Base-by-base conservation (phyloP, 2,888 invertebrate genomes). In the Ichneumoninae sp. region DNA sequence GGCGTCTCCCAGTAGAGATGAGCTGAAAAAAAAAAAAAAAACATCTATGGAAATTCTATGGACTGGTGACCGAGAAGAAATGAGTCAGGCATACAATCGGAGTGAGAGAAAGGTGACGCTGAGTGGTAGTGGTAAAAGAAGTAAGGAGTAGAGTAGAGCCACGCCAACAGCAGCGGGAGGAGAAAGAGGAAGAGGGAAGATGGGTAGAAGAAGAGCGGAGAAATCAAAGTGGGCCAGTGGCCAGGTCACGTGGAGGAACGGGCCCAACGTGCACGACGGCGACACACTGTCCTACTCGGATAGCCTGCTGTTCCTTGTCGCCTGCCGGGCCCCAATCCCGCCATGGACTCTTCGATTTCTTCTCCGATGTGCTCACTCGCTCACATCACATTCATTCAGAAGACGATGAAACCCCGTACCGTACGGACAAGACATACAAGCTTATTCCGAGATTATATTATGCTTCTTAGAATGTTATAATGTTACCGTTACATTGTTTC, bases 221-320 rank as follows among this genome's bases (percentile, higher is more conserved):
- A 91, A 90, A 92, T 89, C 92, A 91, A 93, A 93, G 93, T 93
- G 92, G 93, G 93, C 89, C 93, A 93, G 91, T 91, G 92, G 91
- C 91, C 92, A 91, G 93, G 93, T 93, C 93, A 93, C 91, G 91
- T 91, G 91, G 91, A 91, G 91, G 93, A 91, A 93, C 92, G 91
- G 92, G 92, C 90, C 89, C 92, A 92, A 89, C 89, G 91, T 89
- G 89, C 91, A 91, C 91, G 92, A 91, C 92, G 91, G 89, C 93
- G 93, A 93, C 93, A 93, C 92, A 93, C 93, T 93, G 93, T 93
- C 93, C 93, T 93, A 93, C 93, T 93, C 93, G 85, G 83, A 92
- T 92, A 89, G 89, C 82, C 73, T 70, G 82, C 87, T 85, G 76
- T 73, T 79, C 74, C 80, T 68, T 57, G 54, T 44, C 73, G 86